Percentiles rank a stretch among this genome's conserved stretches.
These are phyloP conservation scores for Apamea monoglypha DNA, from an alignment of 2,888 invertebrate species.

Conservation along the genomic window DNA sequence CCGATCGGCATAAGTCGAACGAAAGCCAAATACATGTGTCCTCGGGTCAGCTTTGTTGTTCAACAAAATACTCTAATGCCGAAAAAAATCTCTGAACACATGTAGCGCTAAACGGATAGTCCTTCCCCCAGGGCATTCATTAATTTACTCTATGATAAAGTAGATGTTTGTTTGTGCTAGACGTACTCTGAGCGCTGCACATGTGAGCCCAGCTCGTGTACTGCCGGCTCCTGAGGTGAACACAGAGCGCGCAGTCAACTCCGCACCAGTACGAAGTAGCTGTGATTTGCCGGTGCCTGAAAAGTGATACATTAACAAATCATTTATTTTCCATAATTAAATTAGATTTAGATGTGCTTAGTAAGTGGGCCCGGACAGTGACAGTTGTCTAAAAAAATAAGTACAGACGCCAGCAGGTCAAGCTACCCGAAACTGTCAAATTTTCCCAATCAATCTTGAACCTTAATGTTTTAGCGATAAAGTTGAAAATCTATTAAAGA, in stretches of 20 bases:
- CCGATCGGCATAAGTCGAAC: background rate
- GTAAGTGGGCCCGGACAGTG: background rate
- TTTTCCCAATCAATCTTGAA: no score
- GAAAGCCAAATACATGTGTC: background rate
- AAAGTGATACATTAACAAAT: constrained; percentile 2
- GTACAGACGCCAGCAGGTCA: no score
- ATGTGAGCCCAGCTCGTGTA: constrained; percentile 96
- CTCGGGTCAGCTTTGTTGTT: background rate
- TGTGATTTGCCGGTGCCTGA: constrained; percentile 97
- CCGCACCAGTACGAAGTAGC: constrained; percentile 92
- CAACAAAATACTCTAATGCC: background rate
- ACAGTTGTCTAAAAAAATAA: background rate
- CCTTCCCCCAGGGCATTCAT: no score
- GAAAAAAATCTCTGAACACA: background rate
- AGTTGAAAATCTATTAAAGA: no score
- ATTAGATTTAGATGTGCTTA: no score
- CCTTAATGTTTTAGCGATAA: no score
- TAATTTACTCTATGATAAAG: background rate
- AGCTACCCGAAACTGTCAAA: no score
- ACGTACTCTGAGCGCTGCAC: constrained; percentile 94
- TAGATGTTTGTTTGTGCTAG: background rate
- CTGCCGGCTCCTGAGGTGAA: constrained; percentile 96
- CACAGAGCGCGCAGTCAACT: constrained; percentile 93
- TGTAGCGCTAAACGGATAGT: background rate
- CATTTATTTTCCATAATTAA: background rate